Percentiles rank a stretch among this genome's conserved stretches.
These are phyloP conservation scores for Leptobrachium ailaonicum DNA, from an alignment of 2,113 vertebrate genomes.

Conservation along the genomic window DNA sequence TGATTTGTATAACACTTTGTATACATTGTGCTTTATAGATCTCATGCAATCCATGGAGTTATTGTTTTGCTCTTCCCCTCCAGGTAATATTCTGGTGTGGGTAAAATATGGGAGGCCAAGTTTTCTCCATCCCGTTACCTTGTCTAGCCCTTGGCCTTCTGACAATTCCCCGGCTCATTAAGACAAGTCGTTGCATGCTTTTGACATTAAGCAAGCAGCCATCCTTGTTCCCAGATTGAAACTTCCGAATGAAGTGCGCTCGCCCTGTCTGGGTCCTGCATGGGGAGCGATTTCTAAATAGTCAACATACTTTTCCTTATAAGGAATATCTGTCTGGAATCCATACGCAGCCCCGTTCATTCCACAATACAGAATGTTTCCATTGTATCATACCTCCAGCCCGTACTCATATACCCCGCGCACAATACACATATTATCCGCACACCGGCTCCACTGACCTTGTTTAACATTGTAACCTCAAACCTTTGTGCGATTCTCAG, in stretches of 20 bases:
- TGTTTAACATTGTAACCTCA: not conserved
- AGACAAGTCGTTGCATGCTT: conserved; percentile 26
- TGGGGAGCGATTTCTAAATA: conserved; percentile 71
- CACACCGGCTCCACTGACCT: not conserved
- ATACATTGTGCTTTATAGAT: no score
- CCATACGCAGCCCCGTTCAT: conserved; percentile 68
- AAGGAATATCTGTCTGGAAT: conserved; percentile 76
- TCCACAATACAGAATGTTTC: conserved; percentile 43
- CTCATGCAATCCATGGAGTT: not conserved
- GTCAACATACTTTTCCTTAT: conserved; percentile 82
- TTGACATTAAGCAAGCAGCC: conserved; percentile 27
- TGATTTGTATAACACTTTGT: no score
- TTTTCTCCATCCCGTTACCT: not conserved
- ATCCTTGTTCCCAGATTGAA: conserved; percentile 19
- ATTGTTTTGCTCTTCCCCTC: conserved; percentile 1
- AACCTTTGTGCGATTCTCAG: no score
- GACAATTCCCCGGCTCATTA: conserved; percentile 39
- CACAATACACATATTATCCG: conserved; percentile 6
- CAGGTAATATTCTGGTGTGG: conserved; percentile 3
- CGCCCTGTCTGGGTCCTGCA: conserved; percentile 48
- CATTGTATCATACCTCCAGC: conserved; percentile 33
- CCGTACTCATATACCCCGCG: not conserved
- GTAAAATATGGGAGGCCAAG: not conserved
- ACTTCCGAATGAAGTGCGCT: conserved; percentile 53
- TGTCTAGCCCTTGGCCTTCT: conserved; percentile 22